A percentile compares a stretch with the other conserved stretches of the same genome.
These are phyloP conservation scores for Congeria kusceri DNA, from an alignment of 2,888 invertebrate genomes.

Conservation along the genomic window DNA sequence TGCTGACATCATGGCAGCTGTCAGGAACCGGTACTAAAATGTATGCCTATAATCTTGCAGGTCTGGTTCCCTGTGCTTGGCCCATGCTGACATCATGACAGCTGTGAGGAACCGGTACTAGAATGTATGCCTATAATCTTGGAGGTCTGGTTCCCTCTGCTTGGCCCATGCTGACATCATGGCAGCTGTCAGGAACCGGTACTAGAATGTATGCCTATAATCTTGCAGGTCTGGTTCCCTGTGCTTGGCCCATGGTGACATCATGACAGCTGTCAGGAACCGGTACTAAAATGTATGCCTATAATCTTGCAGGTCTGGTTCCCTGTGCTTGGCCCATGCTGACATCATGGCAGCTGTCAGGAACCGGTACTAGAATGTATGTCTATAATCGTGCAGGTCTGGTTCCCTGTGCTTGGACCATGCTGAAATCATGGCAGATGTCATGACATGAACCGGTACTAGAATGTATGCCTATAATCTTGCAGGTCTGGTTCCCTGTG, in stretches of 20 bases:
- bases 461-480: conserved; percentile 65
- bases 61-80: conserved; percentile 64
- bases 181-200: conserved; percentile 75
- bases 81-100: conserved; percentile 73
- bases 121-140: conserved; percentile 51
- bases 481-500: conserved; percentile 51
- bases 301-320: background rate
- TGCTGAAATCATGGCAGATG: conserved; percentile 71
- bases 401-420: conserved; percentile 72
- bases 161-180: conserved; percentile 76
- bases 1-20: conserved; percentile 72
- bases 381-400: background rate
- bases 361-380: conserved; percentile 78
- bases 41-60: conserved; percentile 13
- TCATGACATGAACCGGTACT: conserved; percentile 78
- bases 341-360: conserved; percentile 75
- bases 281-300: conserved; percentile 79
- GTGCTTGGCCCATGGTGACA: conserved; percentile 75
- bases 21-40: conserved; percentile 78
- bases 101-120: conserved; percentile 79
- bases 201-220: conserved; percentile 74
- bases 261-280: conserved; percentile 73
- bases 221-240: conserved; percentile 42
- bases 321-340: conserved; percentile 73
- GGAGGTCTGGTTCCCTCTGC: conserved; percentile 50